A percentile compares a stretch with the other conserved stretches of the same genome.
These are phyloP conservation scores for Drosophila punjabiensis DNA, from an alignment of 1,140 invertebrate genomes.

Conservation along the genomic window DNA sequence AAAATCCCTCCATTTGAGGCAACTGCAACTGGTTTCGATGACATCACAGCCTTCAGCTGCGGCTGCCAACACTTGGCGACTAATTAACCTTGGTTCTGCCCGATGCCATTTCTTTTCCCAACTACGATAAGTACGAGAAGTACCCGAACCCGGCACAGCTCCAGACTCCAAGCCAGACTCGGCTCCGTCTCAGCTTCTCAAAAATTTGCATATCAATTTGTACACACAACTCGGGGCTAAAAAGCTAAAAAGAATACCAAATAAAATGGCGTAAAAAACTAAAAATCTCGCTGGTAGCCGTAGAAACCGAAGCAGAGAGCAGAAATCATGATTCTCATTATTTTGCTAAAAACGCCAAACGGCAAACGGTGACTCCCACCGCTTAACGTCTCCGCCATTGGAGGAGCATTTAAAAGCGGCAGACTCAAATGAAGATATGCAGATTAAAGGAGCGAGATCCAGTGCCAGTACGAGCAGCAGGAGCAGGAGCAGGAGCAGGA, in stretches of 20 bases:
- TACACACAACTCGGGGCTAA: constrained; percentile 53
- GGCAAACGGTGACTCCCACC: constrained; percentile 45
- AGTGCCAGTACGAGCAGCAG: constrained; percentile 17
- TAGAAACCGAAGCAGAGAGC: constrained; percentile 47
- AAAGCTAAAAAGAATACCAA: constrained; percentile 14
- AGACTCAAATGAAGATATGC: constrained; percentile 84
- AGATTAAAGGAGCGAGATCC: constrained; percentile 82
- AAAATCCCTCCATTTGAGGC: background rate
- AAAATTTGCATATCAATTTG: constrained; percentile 85
- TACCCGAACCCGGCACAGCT: background rate
- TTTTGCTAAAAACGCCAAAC: constrained; percentile 80
- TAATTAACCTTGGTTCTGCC: constrained; percentile 70
- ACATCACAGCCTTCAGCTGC: constrained; percentile 25
- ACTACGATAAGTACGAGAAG: constrained; percentile 36
- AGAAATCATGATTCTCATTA: constrained; percentile 85
- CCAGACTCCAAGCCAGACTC: background rate
- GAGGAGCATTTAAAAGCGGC: constrained; percentile 75
- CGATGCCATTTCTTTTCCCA: constrained; percentile 35
- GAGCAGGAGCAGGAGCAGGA: constrained; percentile 31
- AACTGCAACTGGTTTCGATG: constrained; percentile 14
- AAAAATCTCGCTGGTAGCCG: constrained; percentile 58
- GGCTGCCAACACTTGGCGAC: constrained; percentile 66
- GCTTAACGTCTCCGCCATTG: background rate
- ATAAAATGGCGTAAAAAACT: constrained; percentile 76
- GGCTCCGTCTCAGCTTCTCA: constrained; percentile 47